Percentiles rank a stretch among this genome's conserved stretches.
phyloP scores from a whole-genome alignment of 1,140 invertebrate genomes.

The Drosophila dunni region DNA sequence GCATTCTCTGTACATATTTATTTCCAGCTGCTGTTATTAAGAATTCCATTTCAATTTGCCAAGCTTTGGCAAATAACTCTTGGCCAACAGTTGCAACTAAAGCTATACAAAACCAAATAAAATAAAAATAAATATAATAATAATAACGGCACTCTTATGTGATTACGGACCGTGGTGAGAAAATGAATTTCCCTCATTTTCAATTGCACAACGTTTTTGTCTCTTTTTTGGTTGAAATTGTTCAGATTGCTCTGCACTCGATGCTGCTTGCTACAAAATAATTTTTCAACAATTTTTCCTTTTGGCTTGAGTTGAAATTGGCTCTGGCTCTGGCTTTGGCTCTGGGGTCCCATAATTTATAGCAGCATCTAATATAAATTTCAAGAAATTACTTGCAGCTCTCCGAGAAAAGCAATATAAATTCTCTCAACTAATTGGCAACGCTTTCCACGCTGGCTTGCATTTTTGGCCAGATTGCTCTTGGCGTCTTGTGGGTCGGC shows the following conservation, averaged over 20 bases:
- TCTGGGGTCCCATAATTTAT: slow-evolving; percentile 67
- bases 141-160: slow-evolving; percentile 2
- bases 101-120: background rate
- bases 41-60: slow-evolving; percentile 52
- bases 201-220: slow-evolving; percentile 62
- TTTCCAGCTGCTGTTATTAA: slow-evolving; percentile 28
- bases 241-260: slow-evolving; percentile 48
- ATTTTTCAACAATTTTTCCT: background rate
- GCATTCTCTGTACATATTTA: slow-evolving; percentile 39
- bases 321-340: slow-evolving; percentile 3
- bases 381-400: slow-evolving; percentile 64
- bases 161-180: slow-evolving; percentile 13
- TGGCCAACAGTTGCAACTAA: slow-evolving; percentile 28
- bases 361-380: slow-evolving; percentile 76
- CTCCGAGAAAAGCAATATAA: slow-evolving; percentile 71
- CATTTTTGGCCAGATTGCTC: slow-evolving; percentile 26
- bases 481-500: background rate
- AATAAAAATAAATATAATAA: background rate
- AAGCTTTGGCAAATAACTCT: slow-evolving; percentile 29
- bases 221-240: slow-evolving; percentile 23
- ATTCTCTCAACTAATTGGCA: slow-evolving; percentile 79
- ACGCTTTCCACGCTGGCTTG: slow-evolving; percentile 38
- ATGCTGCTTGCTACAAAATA: background rate
- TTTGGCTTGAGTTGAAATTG: slow-evolving; percentile 20
- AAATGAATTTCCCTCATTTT: slow-evolving; percentile 45